Conservation (phyloP, 2,888 invertebrate species). For the Ecdyonurus torrentis region DNA sequence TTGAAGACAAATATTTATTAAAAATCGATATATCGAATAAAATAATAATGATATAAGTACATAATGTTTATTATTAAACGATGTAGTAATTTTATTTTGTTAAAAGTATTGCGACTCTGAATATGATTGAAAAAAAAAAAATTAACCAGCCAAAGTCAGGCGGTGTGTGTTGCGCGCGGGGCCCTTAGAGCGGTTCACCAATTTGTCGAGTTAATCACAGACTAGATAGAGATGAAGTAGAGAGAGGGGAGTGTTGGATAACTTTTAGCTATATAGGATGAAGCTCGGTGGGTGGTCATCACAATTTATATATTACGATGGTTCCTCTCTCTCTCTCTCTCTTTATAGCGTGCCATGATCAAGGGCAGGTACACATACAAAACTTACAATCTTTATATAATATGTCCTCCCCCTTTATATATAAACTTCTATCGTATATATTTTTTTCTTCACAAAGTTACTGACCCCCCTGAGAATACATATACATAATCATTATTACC, state of each 20-base stretch:
- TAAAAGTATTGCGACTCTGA: background rate
- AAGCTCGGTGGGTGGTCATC: constrained; percentile 1
- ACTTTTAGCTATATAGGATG: background rate
- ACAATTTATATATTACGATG: background rate
- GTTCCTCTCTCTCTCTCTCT: background rate
- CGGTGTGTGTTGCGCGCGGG: background rate
- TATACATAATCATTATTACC: too few species aligned
- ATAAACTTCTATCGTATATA: too few species aligned
- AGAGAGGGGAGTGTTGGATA: background rate
- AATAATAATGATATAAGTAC: background rate
- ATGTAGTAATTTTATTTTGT: background rate
- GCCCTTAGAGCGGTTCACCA: background rate
- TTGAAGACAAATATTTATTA: too few species aligned
- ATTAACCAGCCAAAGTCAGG: background rate
- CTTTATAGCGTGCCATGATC: background rate
- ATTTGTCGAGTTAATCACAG: background rate
- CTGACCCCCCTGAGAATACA: too few species aligned
- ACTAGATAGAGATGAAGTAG: background rate
- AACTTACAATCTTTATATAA: too few species aligned
- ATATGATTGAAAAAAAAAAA: background rate
- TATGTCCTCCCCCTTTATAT: background rate
- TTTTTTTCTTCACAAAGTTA: too few species aligned
- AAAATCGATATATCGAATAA: background rate
- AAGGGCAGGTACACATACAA: background rate
- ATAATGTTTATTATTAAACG: background rate